A percentile compares a stretch with the other conserved stretches of the same genome.
These are phyloP conservation scores for Xylota sylvarum DNA, from an alignment of 2,888 invertebrate species.

Conservation along the genomic window DNA sequence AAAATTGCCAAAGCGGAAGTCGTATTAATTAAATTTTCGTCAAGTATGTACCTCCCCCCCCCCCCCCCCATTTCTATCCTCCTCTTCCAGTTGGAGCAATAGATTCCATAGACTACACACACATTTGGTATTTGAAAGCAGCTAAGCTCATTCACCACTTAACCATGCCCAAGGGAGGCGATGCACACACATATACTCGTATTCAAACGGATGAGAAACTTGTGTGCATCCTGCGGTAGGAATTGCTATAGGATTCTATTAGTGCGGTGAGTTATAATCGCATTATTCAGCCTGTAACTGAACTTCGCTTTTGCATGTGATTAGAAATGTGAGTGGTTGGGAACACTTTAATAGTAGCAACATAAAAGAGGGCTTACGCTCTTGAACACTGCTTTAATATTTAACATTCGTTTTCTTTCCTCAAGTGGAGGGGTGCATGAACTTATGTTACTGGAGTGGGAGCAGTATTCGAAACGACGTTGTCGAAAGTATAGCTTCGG, in stretches of 20 bases:
- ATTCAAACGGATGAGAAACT: slow-evolving; percentile 57
- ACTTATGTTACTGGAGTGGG: not conserved
- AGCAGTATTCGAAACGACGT: slow-evolving; percentile 22
- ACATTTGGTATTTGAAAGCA: slow-evolving; percentile 62
- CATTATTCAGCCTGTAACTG: slow-evolving; percentile 75
- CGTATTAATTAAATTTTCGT: slow-evolving; percentile 75
- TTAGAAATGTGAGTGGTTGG: slow-evolving; percentile 45
- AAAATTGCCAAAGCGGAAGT: slow-evolving; percentile 53
- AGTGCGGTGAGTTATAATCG: slow-evolving; percentile 75
- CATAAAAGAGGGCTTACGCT: slow-evolving; percentile 46
- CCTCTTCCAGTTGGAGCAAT: slow-evolving; percentile 37
- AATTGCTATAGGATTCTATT: slow-evolving; percentile 69
- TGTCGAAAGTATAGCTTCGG: slow-evolving; percentile 41
- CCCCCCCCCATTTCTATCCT: not conserved
- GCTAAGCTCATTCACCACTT: slow-evolving; percentile 46
- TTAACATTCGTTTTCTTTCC: slow-evolving; percentile 52
- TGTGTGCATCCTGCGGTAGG: slow-evolving; percentile 70
- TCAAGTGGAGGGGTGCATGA: slow-evolving; percentile 16
- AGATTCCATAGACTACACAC: slow-evolving; percentile 56
- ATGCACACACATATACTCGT: slow-evolving; percentile 19
- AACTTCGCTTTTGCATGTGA: slow-evolving; percentile 70
- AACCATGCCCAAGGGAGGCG: slow-evolving; percentile 28
- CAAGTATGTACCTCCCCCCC: slow-evolving; percentile 42
- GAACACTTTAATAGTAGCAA: slow-evolving; percentile 53
- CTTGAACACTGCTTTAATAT: slow-evolving; percentile 58